Base-by-base conservation (phyloP, 92 coral and sea anemone species). In the Epizoanthus stellaris region DNA sequence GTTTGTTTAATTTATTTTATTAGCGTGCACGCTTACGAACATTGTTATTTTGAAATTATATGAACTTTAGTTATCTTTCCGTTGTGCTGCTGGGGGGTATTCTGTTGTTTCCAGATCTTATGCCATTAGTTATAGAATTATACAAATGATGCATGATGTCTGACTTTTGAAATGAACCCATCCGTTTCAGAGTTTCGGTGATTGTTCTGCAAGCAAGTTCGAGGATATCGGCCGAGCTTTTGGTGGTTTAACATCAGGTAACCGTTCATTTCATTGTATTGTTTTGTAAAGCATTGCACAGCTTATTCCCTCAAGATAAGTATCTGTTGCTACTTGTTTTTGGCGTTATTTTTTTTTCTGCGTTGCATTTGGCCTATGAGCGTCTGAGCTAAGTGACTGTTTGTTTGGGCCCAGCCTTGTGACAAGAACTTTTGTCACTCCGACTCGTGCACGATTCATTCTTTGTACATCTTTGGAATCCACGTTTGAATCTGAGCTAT, bases 141-240 rank as follows among this genome's bases (percentile, higher is more conserved):
- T 64, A 47, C 20, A 23, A 45, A 56, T 61, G 40, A 15, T 63
- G 69, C 61, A 56, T 61, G 40, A 15, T 63, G 69, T 74, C 61
- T 61, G 72, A 62, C 62, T 53, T 23, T 45, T 67, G 75, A 64
- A 64, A 61, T 74, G 47, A 64, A 15, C 25, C 79, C 17, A 87
- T 88, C 69, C 82, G 86, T 81, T 65, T 81, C 88, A 94, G 98
- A 92, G 91, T 86, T 87, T 67, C 65, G 89, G 91, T 75, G 95
- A 94, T 85, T 74, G 88, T 68, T 82, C 95, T 61, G 87, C 90
- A 62, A 90, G 89, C 85, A 92, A 83, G 92, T 94, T 94, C 73
- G 98, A 94, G 72, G 98, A 94, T 71, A 81, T 94, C 60, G 89
- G 98, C 80, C 93, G 89, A 74, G 95, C 95, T 67, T 94, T 90